Percentiles rank a stretch among this genome's conserved stretches.
phyloP scores from a whole-genome alignment of 2,797 vertebrate species.

The Halcyon badia region DNA sequence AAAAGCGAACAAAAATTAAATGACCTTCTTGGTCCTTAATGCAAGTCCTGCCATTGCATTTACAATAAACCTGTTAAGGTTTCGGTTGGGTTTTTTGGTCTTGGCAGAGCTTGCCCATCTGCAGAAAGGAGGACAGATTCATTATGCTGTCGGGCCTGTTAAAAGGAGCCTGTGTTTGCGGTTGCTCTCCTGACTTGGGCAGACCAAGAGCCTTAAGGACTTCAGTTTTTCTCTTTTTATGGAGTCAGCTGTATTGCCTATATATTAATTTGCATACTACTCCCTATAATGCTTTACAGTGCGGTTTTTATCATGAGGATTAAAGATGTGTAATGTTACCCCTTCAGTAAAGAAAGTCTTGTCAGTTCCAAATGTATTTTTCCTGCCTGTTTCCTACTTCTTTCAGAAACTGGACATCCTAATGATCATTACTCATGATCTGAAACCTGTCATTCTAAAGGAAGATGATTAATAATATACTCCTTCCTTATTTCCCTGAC shows the following conservation, averaged over 20 bases:
- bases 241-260: conserved; percentile 57
- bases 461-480: not conserved
- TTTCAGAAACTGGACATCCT: not conserved
- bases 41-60: conserved; percentile 38
- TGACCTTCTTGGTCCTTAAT: conserved; percentile 36
- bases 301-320: conserved; percentile 3
- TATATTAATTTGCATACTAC: conserved; percentile 75
- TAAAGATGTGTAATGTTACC: conserved; percentile 51
- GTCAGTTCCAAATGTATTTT: not conserved
- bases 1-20: not conserved
- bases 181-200: conserved; percentile 6
- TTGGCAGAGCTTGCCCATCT: not conserved
- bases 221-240: not conserved
- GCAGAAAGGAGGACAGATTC: conserved; percentile 4
- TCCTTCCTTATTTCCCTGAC: not conserved
- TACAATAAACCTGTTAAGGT: conserved; percentile 21
- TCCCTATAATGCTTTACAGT: conserved; percentile 67
- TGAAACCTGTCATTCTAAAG: not conserved
- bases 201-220: conserved; percentile 14
- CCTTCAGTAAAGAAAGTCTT: not conserved
- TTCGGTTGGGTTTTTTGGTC: not conserved
- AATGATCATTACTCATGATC: not conserved
- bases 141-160: not conserved
- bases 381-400: not conserved
- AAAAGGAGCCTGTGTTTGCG: not conserved